Evolutionary conservation across 2,797 vertebrate genomes (phyloP), one percentile per base, ranked within the genome.

Genomic region (Menidia menidia): DNA sequence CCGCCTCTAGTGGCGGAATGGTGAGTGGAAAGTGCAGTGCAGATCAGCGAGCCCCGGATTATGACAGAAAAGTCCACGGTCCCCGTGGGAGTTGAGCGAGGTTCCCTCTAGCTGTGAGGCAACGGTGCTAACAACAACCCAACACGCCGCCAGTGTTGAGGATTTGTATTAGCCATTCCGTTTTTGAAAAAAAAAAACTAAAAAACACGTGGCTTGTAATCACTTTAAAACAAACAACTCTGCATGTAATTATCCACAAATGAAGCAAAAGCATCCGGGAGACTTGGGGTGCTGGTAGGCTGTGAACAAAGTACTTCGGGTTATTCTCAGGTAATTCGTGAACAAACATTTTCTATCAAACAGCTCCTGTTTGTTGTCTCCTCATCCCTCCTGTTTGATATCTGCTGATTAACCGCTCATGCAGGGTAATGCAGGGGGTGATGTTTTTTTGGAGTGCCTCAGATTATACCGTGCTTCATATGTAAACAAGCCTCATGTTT

Each of bases 401-500:
- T 64, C 41, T 30, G 6, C 41, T 51, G 55, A 64, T 66, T 67
- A 64, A 60, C 57, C 71, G 56, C 15, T 11, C 51, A 16, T 25
- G 48, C 35, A 50, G 48, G 60, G 33, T 39, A 35, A 66, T 33
- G 13, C 5, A 18, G 39, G 12, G 30, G 60, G 47, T 48, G 59
- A 9, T 47, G 53, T 18, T 41, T 54, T 44, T 53, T 58, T 32
- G 35, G 32, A 4, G 9, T 47, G 55, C 9, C 44, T 42, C 33
- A 31, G 56, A 59, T 78, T 64, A 25, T 66, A 13, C 45, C 60
- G 12, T 16, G 53, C 50, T 58, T 39, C 9, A 1, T 14, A 51
- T 76, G 64, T 55, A 82, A 80, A 81, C 66, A 67, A 69, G 31
- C 50, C 43, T 74, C 16, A 1, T 4, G 3, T 50, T 25, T 73